phyloP scores from a whole-genome alignment of 2,888 invertebrate species.

The Steinernema carpocapsae region DNA sequence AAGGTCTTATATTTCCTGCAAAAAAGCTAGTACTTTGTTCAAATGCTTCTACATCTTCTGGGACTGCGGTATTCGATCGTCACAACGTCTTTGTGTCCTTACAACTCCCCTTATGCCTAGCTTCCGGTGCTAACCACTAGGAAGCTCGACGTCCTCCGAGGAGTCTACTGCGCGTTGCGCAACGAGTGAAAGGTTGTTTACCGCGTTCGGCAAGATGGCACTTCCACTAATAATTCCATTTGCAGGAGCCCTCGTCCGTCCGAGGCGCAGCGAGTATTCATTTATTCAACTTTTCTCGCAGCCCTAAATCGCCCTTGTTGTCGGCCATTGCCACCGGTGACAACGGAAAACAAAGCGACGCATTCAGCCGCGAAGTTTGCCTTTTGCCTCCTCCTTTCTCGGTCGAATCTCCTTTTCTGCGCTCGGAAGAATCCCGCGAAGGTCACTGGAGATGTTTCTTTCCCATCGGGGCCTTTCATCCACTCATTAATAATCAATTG shows the following conservation, averaged over 20 bases:
- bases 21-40: too few species aligned
- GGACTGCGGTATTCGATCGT: too few species aligned
- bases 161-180: too few species aligned
- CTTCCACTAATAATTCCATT: constrained; percentile 1
- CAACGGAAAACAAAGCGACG: background rate
- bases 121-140: too few species aligned
- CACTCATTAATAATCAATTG: constrained; percentile 25
- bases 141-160: too few species aligned
- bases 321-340: background rate
- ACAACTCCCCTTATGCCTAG: too few species aligned
- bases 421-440: background rate
- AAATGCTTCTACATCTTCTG: too few species aligned
- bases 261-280: background rate
- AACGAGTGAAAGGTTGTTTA: background rate
- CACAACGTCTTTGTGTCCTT: too few species aligned
- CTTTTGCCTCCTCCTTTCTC: background rate
- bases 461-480: background rate
- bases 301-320: background rate
- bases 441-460: background rate
- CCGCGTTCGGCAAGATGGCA: background rate
- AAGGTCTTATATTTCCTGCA: too few species aligned
- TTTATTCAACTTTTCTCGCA: background rate
- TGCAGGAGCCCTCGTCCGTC: background rate
- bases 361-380: background rate
- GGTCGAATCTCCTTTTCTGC: background rate